Evolutionary conservation across 2,113 vertebrate species (phyloP).

Genomic region (Hylia prasina): DNA sequence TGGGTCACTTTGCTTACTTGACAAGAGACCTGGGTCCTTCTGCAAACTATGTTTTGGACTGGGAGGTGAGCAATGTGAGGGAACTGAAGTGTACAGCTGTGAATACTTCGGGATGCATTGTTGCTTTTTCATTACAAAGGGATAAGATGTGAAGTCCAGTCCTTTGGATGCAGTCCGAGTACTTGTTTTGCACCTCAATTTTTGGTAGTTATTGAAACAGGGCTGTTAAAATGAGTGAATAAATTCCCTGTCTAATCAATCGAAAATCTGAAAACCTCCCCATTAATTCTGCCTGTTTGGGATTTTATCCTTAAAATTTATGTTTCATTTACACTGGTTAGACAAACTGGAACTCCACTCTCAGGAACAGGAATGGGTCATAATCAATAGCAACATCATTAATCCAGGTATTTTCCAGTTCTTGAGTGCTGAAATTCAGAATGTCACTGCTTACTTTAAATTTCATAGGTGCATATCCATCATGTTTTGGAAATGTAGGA

Average conservation of each 20-base stretch:
- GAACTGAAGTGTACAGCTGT: not conserved
- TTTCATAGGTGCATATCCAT: not conserved
- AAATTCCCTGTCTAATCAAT: not conserved
- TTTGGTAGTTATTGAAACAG: not conserved
- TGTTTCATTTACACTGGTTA: not conserved
- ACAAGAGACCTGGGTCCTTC: not conserved
- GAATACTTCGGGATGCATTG: not conserved
- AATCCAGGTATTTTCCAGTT: not conserved
- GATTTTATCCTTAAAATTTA: not conserved
- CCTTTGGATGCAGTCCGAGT: not conserved
- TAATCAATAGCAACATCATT: not conserved
- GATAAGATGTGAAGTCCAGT: not conserved
- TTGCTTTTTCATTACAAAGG: not conserved
- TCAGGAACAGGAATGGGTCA: not conserved
- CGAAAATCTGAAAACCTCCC: not conserved
- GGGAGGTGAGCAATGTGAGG: not conserved
- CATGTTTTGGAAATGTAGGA: not conserved
- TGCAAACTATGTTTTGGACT: not conserved
- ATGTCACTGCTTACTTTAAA: not conserved
- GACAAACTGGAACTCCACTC: not conserved
- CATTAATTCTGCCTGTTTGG: not conserved
- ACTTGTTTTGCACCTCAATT: not conserved
- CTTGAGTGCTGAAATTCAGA: not conserved
- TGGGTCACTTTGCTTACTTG: not conserved
- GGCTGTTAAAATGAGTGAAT: not conserved